A percentile compares a stretch with the other conserved stretches of the same genome.
Conservation (phyloP, 2,797 vertebrate species). For the Myotis findleyi region DNA sequence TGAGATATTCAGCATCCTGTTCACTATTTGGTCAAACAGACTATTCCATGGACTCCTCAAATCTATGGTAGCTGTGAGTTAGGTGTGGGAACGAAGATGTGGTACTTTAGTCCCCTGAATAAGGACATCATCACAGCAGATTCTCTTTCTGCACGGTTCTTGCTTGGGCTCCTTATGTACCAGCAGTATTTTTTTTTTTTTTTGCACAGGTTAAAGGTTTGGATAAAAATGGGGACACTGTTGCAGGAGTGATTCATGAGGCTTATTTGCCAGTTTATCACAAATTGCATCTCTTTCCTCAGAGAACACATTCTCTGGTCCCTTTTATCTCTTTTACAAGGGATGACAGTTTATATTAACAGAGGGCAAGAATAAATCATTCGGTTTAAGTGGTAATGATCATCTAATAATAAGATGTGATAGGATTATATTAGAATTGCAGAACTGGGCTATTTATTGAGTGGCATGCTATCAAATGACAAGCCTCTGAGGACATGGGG, state of each 20-base stretch:
- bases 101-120: not conserved
- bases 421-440: conserved; percentile 69
- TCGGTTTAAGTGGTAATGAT: conserved; percentile 75
- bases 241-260: not conserved
- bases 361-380: conserved; percentile 68
- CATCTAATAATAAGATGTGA: conserved; percentile 72
- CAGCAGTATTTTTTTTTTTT: not conserved
- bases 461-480: conserved; percentile 68
- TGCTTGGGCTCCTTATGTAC: not conserved
- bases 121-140: not conserved
- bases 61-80: not conserved
- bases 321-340: conserved; percentile 64
- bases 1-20: not conserved
- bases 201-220: conserved; percentile 12
- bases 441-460: conserved; percentile 73
- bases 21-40: not conserved
- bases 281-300: conserved; percentile 37
- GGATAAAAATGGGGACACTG: not conserved
- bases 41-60: not conserved
- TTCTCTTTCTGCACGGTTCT: not conserved
- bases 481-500: conserved; percentile 41
- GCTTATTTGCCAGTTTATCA: conserved; percentile 53
- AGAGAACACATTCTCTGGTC: conserved; percentile 50
- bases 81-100: not conserved
- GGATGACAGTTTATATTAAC: conserved; percentile 63